Evolutionary conservation across 2,113 vertebrate species (phyloP).

Genomic region (Struthidea cinerea): DNA sequence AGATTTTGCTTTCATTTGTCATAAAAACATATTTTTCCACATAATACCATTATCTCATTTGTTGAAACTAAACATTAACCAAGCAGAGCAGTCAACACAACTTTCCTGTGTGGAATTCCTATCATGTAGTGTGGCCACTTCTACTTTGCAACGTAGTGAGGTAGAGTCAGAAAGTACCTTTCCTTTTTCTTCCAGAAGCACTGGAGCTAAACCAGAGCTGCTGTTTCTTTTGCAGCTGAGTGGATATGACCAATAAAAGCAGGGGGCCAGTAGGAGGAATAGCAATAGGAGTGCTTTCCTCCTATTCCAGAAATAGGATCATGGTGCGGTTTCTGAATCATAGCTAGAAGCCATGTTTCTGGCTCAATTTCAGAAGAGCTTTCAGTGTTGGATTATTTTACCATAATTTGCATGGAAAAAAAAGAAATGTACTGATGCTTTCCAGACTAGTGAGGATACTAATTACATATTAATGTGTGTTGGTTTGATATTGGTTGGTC

Average conservation of each 20-base stretch:
- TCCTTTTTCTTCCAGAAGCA: background rate
- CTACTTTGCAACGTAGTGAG: background rate
- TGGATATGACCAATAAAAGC: background rate
- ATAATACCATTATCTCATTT: background rate
- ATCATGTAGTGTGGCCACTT: background rate
- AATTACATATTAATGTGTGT: background rate
- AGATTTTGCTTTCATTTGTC: background rate
- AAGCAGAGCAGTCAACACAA: background rate
- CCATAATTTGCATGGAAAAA: background rate
- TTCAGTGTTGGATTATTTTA: background rate
- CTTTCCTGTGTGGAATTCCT: background rate
- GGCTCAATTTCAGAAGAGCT: background rate
- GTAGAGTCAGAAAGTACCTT: background rate
- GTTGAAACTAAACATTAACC: background rate
- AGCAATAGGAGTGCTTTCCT: background rate
- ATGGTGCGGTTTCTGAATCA: slow-evolving; percentile 13
- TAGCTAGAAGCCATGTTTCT: background rate
- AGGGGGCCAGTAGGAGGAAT: background rate
- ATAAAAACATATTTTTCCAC: background rate
- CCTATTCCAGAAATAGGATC: slow-evolving; percentile 11
- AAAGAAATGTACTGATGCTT: background rate
- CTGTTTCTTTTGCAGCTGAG: background rate
- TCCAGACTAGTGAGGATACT: background rate
- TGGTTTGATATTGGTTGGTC: background rate
- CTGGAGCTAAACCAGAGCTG: background rate